These are phyloP conservation scores for Harpalus rufipes DNA, from an alignment of 2,888 invertebrate species.

Conservation along the genomic window DNA sequence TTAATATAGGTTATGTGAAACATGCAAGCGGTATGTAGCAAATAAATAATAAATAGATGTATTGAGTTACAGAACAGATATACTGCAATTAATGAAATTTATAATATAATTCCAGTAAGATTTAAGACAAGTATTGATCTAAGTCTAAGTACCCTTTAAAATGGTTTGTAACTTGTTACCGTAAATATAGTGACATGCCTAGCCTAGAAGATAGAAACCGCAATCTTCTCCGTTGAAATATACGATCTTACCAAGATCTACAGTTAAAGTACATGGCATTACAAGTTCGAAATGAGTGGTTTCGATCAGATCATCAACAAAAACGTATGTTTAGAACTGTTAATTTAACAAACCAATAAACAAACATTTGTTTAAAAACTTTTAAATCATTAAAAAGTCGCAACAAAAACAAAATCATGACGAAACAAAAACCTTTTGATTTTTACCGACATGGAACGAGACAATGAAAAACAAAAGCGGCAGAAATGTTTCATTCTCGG, in stretches of 20 bases:
- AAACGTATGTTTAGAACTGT: background rate
- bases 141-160: no score
- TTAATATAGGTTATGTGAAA: background rate
- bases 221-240: background rate
- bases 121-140: no score
- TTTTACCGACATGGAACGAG: background rate
- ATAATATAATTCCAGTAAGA: background rate
- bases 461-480: background rate
- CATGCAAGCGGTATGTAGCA: background rate
- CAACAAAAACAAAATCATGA: background rate
- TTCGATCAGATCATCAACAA: background rate
- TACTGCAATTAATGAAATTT: conserved; percentile 1
- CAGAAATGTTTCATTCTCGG: no score
- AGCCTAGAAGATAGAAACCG: no score
- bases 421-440: background rate
- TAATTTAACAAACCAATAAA: background rate
- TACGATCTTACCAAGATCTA: background rate
- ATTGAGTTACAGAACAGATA: background rate
- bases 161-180: no score
- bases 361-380: background rate
- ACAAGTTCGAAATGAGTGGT: no score
- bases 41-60: background rate
- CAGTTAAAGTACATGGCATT: background rate
- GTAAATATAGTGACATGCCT: no score
- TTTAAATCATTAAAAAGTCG: background rate